Evolutionary conservation across 2,797 vertebrate species (phyloP).

Genomic region (Prionace glauca): DNA sequence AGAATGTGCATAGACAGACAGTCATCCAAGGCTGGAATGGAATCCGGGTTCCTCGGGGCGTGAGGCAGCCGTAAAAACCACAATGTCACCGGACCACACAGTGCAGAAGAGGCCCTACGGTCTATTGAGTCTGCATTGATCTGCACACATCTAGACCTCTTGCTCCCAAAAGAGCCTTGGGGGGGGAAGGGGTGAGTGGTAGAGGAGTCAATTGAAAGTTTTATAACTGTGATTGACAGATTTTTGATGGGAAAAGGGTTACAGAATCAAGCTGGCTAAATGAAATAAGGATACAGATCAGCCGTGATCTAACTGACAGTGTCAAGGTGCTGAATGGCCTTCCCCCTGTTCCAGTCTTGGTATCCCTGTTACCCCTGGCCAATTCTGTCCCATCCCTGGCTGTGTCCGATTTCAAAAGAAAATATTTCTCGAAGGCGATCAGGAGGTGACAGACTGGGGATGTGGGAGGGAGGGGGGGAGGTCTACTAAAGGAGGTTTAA

Average conservation of each 20-base stretch:
- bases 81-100: no score
- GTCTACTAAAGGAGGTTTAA: neutral
- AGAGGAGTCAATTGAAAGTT: no score
- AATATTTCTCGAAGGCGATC: neutral
- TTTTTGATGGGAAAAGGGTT: neutral
- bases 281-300: neutral
- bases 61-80: no score
- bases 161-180: no score
- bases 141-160: no score
- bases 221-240: no score
- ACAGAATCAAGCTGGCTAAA: neutral
- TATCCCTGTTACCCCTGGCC: neutral
- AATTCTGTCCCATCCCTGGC: neutral
- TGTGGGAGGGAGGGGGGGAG: neutral
- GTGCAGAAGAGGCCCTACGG: no score
- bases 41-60: no score
- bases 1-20: no score
- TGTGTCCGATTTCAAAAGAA: neutral
- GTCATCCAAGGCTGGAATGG: no score
- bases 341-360: neutral
- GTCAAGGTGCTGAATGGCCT: neutral
- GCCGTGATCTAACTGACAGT: neutral
- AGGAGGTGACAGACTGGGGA: neutral
- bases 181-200: no score
- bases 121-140: no score